phyloP scores from a whole-genome alignment of 2,888 invertebrate genomes.

The Aspidapion aeneum region DNA sequence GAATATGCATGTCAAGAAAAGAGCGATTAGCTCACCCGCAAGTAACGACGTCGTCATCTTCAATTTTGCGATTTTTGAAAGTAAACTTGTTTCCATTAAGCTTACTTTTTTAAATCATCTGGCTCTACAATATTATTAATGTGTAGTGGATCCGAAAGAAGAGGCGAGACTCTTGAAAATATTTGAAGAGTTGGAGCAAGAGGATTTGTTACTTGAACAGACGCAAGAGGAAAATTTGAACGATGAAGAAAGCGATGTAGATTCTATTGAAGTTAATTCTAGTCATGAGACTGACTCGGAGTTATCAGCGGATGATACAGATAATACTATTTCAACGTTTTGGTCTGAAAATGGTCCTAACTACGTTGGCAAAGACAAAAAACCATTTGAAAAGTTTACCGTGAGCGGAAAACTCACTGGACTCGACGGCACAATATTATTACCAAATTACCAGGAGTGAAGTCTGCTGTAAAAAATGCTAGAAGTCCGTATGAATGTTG shows the following conservation, averaged over 20 bases:
- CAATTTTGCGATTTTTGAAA: not conserved
- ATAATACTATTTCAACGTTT: not conserved
- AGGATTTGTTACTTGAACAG: not conserved
- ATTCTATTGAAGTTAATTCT: conserved; percentile 4
- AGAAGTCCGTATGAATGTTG: not conserved
- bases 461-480: not conserved
- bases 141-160: not conserved
- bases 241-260: not conserved
- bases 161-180: not conserved
- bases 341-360: conserved; percentile 7
- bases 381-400: conserved; percentile 8
- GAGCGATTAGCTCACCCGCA: not conserved
- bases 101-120: not conserved
- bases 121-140: not conserved
- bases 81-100: not conserved
- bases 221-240: not conserved
- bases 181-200: not conserved
- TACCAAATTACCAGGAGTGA: conserved; percentile 4
- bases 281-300: conserved; percentile 2
- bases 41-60: not conserved
- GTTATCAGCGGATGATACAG: conserved; percentile 3
- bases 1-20: no score
- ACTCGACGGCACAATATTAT: conserved; percentile 3
- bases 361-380: conserved; percentile 1
- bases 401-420: not conserved